Evolutionary conservation across 2,888 invertebrate genomes (phyloP).

Genomic region (Sarcophaga carnaria): DNA sequence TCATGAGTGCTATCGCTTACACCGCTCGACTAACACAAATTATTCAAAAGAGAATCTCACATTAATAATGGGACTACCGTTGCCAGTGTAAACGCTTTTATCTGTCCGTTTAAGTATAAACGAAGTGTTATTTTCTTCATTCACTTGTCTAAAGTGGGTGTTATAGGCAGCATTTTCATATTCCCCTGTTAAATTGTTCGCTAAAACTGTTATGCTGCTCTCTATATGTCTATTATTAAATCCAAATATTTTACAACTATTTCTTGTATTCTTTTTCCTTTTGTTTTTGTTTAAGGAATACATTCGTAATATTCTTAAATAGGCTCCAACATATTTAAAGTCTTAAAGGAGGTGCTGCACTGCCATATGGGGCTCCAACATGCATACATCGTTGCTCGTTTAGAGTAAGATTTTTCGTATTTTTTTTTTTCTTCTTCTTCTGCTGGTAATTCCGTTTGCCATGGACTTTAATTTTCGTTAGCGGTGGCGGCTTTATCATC

Average conservation of each 20-base stretch:
- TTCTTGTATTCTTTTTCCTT: background rate
- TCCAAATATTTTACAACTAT: slow-evolving; percentile 16
- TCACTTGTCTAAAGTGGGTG: slow-evolving; percentile 47
- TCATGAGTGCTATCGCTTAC: no score
- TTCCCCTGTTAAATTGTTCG: background rate
- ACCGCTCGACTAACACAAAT: no score
- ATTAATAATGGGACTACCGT: no score
- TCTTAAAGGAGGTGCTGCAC: slow-evolving; percentile 20
- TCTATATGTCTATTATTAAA: slow-evolving; percentile 64
- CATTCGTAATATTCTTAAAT: slow-evolving; percentile 55
- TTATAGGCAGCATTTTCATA: slow-evolving; percentile 26
- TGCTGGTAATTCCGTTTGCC: background rate
- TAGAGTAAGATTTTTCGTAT: background rate
- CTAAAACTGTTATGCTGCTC: slow-evolving; percentile 28
- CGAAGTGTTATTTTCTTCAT: slow-evolving; percentile 45
- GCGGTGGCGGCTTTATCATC: slow-evolving; percentile 61
- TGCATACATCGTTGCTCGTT: slow-evolving; percentile 10
- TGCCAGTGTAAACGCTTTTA: slow-evolving; percentile 25
- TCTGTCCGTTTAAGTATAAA: background rate
- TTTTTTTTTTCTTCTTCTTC: background rate
- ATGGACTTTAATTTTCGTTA: slow-evolving; percentile 58
- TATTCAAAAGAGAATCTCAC: no score
- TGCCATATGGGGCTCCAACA: background rate
- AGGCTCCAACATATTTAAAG: slow-evolving; percentile 66
- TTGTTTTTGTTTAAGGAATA: background rate